phyloP scores from a whole-genome alignment of 2,888 invertebrate species.

The Eupithecia inturbata region DNA sequence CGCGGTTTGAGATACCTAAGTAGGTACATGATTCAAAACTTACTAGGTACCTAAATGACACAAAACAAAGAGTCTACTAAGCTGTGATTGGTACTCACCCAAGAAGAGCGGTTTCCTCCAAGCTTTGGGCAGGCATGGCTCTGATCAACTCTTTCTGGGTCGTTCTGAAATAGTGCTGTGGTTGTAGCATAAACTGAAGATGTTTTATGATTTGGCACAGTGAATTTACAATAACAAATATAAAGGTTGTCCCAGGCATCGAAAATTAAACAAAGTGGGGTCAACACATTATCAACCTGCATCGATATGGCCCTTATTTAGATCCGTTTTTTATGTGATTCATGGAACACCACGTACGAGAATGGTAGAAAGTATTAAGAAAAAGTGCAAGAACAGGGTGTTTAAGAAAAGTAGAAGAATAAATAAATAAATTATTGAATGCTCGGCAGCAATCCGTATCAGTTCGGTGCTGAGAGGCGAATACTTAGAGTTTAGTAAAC shows the following conservation, averaged over 20 bases:
- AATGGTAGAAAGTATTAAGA: not conserved
- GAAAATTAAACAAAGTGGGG: not conserved
- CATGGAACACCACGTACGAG: not conserved
- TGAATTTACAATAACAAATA: not conserved
- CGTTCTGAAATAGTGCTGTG: slow-evolving; percentile 70
- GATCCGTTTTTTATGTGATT: not conserved
- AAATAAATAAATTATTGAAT: not conserved
- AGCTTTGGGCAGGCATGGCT: slow-evolving; percentile 89
- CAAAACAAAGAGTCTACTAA: not conserved
- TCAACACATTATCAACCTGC: not conserved
- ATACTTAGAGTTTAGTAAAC: no score
- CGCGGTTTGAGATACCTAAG: no score
- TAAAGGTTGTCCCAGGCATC: not conserved
- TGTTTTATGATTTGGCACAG: slow-evolving; percentile 52
- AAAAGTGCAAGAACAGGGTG: not conserved
- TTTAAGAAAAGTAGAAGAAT: not conserved
- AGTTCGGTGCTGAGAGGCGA: no score
- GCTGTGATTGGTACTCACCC: slow-evolving; percentile 87
- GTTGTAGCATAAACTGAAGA: slow-evolving; percentile 55
- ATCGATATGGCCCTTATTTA: not conserved
- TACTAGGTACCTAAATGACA: not conserved
- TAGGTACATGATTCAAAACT: no score
- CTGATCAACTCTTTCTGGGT: slow-evolving; percentile 51
- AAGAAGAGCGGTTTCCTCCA: slow-evolving; percentile 94
- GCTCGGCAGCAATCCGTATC: not conserved